phyloP scores from a whole-genome alignment of 2,113 vertebrate species.

The Propithecus coquereli region DNA sequence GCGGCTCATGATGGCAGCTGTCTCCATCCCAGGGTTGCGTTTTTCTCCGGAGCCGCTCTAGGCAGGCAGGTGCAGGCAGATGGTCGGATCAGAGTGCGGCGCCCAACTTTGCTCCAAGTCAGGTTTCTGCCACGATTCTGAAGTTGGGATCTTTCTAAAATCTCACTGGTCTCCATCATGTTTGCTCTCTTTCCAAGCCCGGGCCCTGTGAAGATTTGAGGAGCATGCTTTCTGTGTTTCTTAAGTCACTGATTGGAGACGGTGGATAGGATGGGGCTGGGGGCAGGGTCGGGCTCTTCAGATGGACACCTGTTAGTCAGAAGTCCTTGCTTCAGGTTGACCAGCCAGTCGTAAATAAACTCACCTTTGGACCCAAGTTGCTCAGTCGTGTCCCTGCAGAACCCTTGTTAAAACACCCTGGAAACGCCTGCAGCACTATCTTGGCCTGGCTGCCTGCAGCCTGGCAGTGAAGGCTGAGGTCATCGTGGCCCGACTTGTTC shows the following conservation, averaged over 20 bases:
- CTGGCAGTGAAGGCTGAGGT: neutral
- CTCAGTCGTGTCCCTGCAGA: neutral
- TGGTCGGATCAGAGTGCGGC: rapidly evolving
- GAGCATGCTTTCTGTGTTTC: neutral
- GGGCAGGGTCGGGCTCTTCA: neutral
- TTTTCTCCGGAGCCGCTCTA: neutral
- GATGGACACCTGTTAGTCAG: neutral
- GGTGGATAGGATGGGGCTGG: neutral
- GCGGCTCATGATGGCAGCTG: rapidly evolving
- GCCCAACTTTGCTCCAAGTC: neutral
- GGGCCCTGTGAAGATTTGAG: neutral
- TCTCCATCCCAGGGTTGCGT: rapidly evolving
- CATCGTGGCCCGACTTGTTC: neutral
- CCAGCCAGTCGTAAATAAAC: neutral
- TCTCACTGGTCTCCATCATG: neutral
- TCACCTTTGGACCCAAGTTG: neutral
- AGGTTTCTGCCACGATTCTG: neutral
- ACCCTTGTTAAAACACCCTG: neutral
- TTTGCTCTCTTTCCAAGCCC: neutral
- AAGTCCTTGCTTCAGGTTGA: neutral
- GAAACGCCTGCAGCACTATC: neutral
- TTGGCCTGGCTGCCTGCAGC: neutral
- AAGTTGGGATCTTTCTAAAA: neutral
- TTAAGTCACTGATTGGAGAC: no score
- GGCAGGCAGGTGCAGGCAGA: neutral